Base-by-base conservation (phyloP, 2,888 invertebrate genomes). In the Ferrisia virgata region DNA sequence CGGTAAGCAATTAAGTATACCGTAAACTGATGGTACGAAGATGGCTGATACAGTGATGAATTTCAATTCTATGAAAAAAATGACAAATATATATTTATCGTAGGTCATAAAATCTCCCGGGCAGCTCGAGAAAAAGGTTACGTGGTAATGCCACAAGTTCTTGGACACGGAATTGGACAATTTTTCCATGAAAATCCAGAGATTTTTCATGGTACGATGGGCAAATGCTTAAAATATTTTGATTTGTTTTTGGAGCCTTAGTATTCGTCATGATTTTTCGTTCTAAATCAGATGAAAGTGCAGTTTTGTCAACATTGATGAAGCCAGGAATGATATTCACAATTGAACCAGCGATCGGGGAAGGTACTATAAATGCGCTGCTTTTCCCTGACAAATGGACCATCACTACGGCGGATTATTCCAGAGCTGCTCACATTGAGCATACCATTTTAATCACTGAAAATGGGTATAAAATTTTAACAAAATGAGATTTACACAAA, bases 381-480 rank as follows among this genome's bases (percentile, higher is more conserved):
- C 90, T 95, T 85, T 90, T 95, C n/a, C 93, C 94, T 81, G 98
- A 99, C 88, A 94, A 94, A 0, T 99, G 99, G 98, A 98, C 98
- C 0, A 94, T 95, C 0, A 91, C 95, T 0, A 96, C 96, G 0
- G 89, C 91, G 28, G 98, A 98, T 87, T 90, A 92, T 86, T 92
- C 95, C 0, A 90, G 97, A 86, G 92, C 95, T 2, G 96, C 97
- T 0, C 98, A 98, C 89, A 93, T 92, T 86, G 98, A 98, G 89
- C 97, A 98, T 88, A 97, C 98, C 0, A 90, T 98, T 83, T 90
- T 97, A 0, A 93, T 98, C 40, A 96, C 96, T 0, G 91, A 93
- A 4, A 87, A 90, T 85, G 96, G 96, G 0, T 92, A 90, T 33
- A 94, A 96, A 87, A 91, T 97, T 76, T 76, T 76, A 8, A 76